A percentile compares a stretch with the other conserved stretches of the same genome.
phyloP scores from a whole-genome alignment of 30 jellyfish, hydroid and myxozoan genomes.

The Turritopsis dohrnii region DNA sequence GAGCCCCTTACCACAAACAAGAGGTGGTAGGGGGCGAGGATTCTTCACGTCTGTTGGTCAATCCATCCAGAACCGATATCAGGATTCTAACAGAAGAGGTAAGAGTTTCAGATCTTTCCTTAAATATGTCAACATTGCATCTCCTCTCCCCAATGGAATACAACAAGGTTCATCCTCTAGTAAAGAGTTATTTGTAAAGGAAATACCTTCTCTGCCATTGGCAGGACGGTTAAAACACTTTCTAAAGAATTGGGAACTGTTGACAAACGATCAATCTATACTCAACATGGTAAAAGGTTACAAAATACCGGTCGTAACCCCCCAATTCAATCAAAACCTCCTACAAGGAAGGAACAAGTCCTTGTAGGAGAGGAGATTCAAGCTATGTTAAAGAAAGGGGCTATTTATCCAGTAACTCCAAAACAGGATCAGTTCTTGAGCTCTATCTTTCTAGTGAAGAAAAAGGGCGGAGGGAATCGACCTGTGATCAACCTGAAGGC shows the following conservation, averaged over 20 bases:
- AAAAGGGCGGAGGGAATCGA: conserved; percentile 6
- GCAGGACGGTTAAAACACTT: background rate
- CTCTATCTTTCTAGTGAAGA: background rate
- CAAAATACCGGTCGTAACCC: background rate
- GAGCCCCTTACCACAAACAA: background rate
- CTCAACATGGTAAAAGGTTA: background rate
- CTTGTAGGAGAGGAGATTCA: background rate
- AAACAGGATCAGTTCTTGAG: background rate
- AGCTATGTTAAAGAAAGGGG: background rate
- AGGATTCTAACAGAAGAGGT: background rate
- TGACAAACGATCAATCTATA: background rate
- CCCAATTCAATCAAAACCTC: background rate
- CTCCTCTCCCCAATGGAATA: background rate
- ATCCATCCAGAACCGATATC: background rate
- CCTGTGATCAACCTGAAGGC: background rate
- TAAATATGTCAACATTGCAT: background rate
- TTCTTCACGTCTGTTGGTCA: background rate
- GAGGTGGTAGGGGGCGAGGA: background rate
- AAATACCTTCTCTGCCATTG: background rate
- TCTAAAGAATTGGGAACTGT: background rate
- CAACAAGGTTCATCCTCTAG: background rate
- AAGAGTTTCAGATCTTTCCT: background rate
- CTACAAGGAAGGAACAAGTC: background rate
- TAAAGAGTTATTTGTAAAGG: background rate
- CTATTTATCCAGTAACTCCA: background rate